These are phyloP conservation scores for Cheilosia soror DNA, from an alignment of 2,888 invertebrate genomes.

Conservation along the genomic window DNA sequence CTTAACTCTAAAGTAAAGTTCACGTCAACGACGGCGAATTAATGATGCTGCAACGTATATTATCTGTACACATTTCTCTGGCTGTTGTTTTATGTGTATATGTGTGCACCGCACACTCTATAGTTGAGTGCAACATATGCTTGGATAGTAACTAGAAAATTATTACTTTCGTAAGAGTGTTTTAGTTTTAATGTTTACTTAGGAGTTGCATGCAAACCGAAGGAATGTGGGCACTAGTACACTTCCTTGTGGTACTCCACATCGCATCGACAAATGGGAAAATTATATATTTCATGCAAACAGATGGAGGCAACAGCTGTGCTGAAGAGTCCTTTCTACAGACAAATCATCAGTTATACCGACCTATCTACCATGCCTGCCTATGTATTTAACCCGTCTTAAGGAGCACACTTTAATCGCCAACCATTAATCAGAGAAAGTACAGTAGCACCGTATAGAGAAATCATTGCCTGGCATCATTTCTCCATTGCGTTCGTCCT, in stretches of 20 bases:
- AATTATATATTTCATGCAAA: conserved; percentile 47
- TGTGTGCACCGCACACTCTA: neutral
- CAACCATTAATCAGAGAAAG: conserved; percentile 65
- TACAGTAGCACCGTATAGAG: conserved; percentile 30
- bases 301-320: conserved; percentile 48
- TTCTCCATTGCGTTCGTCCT: conserved; percentile 14
- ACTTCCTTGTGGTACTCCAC: conserved; percentile 51
- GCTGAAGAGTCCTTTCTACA: conserved; percentile 45
- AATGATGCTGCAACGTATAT: conserved; percentile 43
- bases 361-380: conserved; percentile 13
- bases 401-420: conserved; percentile 51
- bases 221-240: conserved; percentile 19
- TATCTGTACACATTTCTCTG: conserved; percentile 22
- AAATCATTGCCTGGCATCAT: conserved; percentile 19
- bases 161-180: conserved; percentile 40
- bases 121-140: conserved; percentile 24
- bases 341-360: conserved; percentile 33
- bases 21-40: conserved; percentile 43
- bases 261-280: conserved; percentile 39
- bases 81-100: neutral
- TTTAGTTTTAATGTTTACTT: conserved; percentile 41
- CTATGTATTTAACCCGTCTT: conserved; percentile 49
- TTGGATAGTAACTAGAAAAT: conserved; percentile 41
- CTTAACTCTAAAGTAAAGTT: conserved; percentile 42
- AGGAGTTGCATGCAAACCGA: conserved; percentile 6